Evolutionary conservation across 2,113 vertebrate species (phyloP).

Genomic region (Coptodon bakossiorum): DNA sequence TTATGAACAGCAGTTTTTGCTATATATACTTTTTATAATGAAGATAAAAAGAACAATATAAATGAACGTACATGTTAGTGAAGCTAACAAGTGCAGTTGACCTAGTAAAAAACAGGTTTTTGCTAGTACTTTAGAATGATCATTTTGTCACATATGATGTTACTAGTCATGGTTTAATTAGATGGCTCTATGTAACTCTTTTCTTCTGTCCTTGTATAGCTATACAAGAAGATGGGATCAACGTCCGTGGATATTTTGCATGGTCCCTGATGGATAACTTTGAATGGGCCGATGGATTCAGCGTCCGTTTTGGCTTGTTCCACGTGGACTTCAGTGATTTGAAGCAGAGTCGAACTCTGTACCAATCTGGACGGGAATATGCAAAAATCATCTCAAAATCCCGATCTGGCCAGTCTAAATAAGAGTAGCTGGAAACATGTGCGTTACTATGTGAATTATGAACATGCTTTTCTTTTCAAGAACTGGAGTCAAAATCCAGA

Average conservation of each 20-base stretch:
- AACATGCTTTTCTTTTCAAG: not conserved
- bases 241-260: conserved; percentile 66
- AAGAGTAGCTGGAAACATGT: not conserved
- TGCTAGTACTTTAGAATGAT: not conserved
- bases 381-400: conserved; percentile 70
- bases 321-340: conserved; percentile 73
- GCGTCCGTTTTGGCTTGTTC: conserved; percentile 75
- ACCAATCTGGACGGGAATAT: conserved; percentile 74
- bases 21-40: not conserved
- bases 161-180: not conserved
- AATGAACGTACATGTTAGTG: not conserved
- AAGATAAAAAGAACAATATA: not conserved
- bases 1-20: not conserved
- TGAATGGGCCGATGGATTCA: conserved; percentile 75
- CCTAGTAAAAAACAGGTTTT: not conserved
- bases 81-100: too few relatives aligned
- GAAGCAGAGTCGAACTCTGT: conserved; percentile 57
- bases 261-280: conserved; percentile 82
- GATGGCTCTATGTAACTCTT: not conserved
- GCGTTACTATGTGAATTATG: not conserved
- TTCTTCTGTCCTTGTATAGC: conserved; percentile 24
- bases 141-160: not conserved
- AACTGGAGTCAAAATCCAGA: not conserved
- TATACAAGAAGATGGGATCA: conserved; percentile 62
- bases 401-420: not conserved